Percentiles rank a stretch among this genome's conserved stretches.
Evolutionary conservation across 2,113 vertebrate species (phyloP).

Genomic region (Lanius collurio): DNA sequence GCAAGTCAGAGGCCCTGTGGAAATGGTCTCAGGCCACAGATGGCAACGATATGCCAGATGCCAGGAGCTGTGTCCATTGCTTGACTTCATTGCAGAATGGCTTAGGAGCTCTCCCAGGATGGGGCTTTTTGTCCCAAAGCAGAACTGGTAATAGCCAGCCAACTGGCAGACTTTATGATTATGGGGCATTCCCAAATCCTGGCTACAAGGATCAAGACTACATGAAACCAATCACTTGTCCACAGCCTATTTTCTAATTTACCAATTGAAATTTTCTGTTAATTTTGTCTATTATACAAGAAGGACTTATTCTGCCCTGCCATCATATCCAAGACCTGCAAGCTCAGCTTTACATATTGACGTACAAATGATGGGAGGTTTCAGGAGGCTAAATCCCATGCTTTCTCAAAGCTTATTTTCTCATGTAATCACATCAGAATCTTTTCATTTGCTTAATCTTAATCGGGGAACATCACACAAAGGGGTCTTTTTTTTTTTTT

Average conservation of each 20-base stretch:
- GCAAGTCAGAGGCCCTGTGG: neutral
- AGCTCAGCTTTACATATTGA: neutral
- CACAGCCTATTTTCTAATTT: neutral
- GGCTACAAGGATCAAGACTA: neutral
- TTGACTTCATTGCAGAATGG: neutral
- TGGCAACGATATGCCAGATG: rapidly evolving
- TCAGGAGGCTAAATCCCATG: neutral
- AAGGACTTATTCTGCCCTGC: neutral
- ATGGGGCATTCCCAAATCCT: neutral
- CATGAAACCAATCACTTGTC: neutral
- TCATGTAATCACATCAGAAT: neutral
- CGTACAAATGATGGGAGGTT: neutral
- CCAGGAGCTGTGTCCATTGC: neutral
- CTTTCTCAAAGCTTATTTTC: neutral
- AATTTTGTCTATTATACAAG: neutral
- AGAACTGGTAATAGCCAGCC: neutral
- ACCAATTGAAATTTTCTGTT: neutral
- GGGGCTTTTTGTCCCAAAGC: neutral
- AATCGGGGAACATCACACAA: neutral
- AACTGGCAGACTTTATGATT: neutral
- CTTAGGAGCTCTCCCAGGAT: neutral
- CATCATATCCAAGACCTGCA: neutral
- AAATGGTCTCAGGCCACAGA: neutral
- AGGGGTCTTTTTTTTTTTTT: neutral
- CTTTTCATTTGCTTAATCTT: neutral